Evolutionary conservation across 2,888 invertebrate genomes (phyloP), one percentile per base, ranked within the genome.

Genomic region (Trilocha varians): DNA sequence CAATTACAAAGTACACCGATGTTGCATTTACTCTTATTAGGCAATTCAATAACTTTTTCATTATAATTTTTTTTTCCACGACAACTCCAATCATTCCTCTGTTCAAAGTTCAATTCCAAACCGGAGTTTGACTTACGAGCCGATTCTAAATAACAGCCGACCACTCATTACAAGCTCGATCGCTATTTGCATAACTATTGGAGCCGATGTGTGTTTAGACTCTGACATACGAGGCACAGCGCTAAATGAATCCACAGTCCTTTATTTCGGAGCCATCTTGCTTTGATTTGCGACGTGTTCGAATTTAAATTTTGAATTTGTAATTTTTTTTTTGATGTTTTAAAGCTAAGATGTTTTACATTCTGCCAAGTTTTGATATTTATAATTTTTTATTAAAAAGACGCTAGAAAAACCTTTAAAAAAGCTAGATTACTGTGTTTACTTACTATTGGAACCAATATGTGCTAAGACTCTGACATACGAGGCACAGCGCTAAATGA

Each of bases 141-240:
- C 59, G 69, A 72, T 67, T 69, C 76, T 84, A 82, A 85, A 83
- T 85, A 82, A 84, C 84, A 72, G 78, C 77, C 77, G 75, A 72
- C 71, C 78, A 72, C 79, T 85, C 83, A 85, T 85, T 85, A 84
- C 82, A 73, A 70, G 68, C 70, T 66, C 64, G 67, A 63, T 71
- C 65, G 78, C 69, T 78, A 85, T 85, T 85, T 84, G 84, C 84
- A 85, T 85, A 85, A 80, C 84, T 84, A 85, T 85, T 85, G 84
- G 83, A 85, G 77, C 78, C 76, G 80, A 75, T 75, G 62, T 83
- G 82, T 84, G 80, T 80, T 83, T 79, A 78, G 75, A 67, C 59
- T 48, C 66, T 79, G 82, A 82, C 79, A 78, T 66, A 83, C 74
- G 71, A 63, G 55, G 66, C 62, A 71, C 64, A 64, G 66, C 67